Evolutionary conservation across 2,113 vertebrate species (phyloP).

Genomic region (Melanerpes aurifrons): DNA sequence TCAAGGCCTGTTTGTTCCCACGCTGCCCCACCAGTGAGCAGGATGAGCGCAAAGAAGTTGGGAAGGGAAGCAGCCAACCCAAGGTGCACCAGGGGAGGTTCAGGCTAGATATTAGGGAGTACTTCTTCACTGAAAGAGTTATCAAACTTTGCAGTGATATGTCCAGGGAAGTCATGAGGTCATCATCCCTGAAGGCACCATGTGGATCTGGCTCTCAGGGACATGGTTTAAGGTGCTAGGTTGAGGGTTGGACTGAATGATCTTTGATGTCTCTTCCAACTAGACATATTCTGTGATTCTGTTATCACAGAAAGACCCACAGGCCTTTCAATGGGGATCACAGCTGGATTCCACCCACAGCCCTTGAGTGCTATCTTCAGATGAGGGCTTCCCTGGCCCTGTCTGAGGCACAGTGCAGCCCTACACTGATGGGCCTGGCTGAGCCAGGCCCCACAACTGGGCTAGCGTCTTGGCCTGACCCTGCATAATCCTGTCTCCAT

Average conservation of each 20-base stretch:
- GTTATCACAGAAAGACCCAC: too few relatives aligned
- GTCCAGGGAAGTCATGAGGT: too few relatives aligned
- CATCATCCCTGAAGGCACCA: too few relatives aligned
- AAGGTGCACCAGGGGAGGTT: too few relatives aligned
- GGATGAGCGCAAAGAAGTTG: background rate
- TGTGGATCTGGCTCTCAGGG: too few relatives aligned
- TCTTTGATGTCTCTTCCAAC: too few relatives aligned
- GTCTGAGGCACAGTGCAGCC: background rate
- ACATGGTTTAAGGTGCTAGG: too few relatives aligned
- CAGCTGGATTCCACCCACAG: rapidly evolving
- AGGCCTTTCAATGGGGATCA: background rate
- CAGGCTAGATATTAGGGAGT: too few relatives aligned
- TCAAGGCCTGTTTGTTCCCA: background rate
- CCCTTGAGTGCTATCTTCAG: background rate
- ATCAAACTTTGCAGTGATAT: too few relatives aligned
- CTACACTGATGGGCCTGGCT: background rate
- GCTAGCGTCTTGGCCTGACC: background rate
- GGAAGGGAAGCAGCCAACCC: background rate
- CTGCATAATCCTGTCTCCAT: background rate
- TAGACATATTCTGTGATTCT: too few relatives aligned
- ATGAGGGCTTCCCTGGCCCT: background rate
- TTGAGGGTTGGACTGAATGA: too few relatives aligned
- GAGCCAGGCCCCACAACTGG: rapidly evolving
- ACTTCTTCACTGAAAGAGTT: too few relatives aligned
- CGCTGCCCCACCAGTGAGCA: rapidly evolving